A percentile compares a stretch with the other conserved stretches of the same genome.
Conservation (phyloP, 2,113 vertebrate species). For the Anseranas semipalmata region DNA sequence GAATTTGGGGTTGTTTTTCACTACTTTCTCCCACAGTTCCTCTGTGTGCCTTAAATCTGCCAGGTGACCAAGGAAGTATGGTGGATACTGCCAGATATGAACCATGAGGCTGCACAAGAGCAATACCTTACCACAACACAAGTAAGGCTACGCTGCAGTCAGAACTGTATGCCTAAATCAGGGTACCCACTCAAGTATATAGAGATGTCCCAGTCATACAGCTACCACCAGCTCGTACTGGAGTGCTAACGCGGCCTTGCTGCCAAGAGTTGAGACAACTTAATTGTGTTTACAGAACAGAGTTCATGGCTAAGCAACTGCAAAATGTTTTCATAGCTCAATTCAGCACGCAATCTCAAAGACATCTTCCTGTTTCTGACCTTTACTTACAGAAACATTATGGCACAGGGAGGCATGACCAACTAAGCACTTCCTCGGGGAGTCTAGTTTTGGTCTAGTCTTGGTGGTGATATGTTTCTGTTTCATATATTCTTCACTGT, state of each 20-base stretch:
- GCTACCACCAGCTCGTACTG: neutral
- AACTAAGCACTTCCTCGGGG: neutral
- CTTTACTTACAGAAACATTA: neutral
- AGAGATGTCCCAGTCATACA: neutral
- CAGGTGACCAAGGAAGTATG: neutral
- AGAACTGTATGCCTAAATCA: neutral
- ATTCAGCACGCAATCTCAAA: neutral
- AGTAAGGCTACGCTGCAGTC: accelerated
- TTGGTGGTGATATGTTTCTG: neutral
- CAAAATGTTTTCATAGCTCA: neutral
- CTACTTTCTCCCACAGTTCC: neutral
- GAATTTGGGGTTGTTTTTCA: neutral
- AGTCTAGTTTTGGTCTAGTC: neutral
- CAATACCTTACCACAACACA: neutral
- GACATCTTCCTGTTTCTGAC: neutral
- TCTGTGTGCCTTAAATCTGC: neutral
- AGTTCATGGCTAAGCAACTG: neutral
- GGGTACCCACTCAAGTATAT: neutral
- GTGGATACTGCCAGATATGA: neutral
- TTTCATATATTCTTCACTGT: neutral
- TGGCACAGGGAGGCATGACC: neutral
- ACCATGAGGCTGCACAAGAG: neutral
- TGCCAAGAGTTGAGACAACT: neutral
- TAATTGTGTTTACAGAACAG: neutral
- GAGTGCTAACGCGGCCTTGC: neutral